phyloP scores from a whole-genome alignment of 2,888 invertebrate species.

The Eretmocerus hayati region DNA sequence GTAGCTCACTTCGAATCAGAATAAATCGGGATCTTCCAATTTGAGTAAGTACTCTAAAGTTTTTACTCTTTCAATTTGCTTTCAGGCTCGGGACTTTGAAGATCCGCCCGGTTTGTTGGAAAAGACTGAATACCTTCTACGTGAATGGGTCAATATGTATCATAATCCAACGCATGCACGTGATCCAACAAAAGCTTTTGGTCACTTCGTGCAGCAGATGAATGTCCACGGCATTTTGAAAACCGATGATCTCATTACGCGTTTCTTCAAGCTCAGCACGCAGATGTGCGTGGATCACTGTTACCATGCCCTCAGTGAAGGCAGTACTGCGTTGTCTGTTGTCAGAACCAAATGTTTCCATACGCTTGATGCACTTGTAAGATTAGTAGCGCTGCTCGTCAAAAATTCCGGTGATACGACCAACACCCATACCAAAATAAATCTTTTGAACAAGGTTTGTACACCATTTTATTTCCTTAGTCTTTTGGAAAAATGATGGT shows the following conservation, averaged over 20 bases:
- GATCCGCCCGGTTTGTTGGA: conserved; percentile 92
- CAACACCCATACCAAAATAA: conserved; percentile 93
- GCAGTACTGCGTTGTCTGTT: conserved; percentile 57
- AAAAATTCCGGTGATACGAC: conserved; percentile 86
- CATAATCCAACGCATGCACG: conserved; percentile 73
- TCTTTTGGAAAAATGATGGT: too few relatives aligned
- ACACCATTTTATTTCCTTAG: not conserved
- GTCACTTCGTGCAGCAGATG: conserved; percentile 93
- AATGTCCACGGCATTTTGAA: conserved; percentile 92
- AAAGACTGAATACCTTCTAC: conserved; percentile 86
- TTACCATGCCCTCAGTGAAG: conserved; percentile 75
- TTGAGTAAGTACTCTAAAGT: not conserved
- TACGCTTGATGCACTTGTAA: conserved; percentile 90
- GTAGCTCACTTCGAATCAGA: conserved; percentile 29
- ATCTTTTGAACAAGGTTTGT: conserved; percentile 79
- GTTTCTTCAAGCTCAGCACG: conserved; percentile 94
- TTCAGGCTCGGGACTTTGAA: conserved; percentile 75
- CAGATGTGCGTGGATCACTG: conserved; percentile 95
- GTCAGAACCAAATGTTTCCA: conserved; percentile 89
- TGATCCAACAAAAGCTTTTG: conserved; percentile 85
- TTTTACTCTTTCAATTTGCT: conserved; percentile 7
- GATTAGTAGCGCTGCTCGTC: conserved; percentile 88
- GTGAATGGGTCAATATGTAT: conserved; percentile 93
- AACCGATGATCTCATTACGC: conserved; percentile 92
- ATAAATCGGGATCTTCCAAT: too few relatives aligned